Conservation (phyloP, 2,113 vertebrate genomes). For the Bubo bubo region DNA sequence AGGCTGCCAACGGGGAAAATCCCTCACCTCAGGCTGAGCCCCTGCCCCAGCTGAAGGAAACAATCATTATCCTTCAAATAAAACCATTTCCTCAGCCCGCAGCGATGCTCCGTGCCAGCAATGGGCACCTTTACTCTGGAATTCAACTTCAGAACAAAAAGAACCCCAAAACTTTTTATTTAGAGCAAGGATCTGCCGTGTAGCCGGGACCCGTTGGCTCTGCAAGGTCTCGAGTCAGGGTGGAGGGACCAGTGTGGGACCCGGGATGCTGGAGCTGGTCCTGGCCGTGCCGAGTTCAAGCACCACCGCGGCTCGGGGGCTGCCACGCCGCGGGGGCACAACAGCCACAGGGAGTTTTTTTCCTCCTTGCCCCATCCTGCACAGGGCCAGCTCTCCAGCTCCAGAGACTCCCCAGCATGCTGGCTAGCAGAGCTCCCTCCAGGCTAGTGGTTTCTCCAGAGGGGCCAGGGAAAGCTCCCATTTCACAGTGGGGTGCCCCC, state of each 20-base stretch:
- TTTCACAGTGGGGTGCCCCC: not conserved
- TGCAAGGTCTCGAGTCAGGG: not conserved
- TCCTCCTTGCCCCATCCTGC: not conserved
- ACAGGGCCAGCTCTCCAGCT: too few species aligned
- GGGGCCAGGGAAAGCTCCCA: not conserved
- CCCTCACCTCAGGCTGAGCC: not conserved
- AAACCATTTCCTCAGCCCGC: not conserved
- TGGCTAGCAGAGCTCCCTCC: not conserved
- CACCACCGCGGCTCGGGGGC: not conserved
- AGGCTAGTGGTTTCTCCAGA: not conserved
- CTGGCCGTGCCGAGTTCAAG: not conserved
- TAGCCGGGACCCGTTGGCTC: fast-evolving
- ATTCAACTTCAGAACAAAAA: not conserved
- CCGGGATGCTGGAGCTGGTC: not conserved
- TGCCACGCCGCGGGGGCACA: not conserved
- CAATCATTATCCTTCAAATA: not conserved
- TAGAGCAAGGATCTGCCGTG: not conserved
- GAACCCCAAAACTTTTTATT: not conserved
- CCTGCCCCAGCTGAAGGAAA: not conserved
- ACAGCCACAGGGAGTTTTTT: not conserved
- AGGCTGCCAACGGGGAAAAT: not conserved
- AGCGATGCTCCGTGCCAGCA: fast-evolving
- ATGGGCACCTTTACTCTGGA: fast-evolving
- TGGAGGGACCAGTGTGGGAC: not conserved
- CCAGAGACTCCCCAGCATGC: not conserved